Conservation (phyloP, 2,888 invertebrate species). For the Pterostichus niger region DNA sequence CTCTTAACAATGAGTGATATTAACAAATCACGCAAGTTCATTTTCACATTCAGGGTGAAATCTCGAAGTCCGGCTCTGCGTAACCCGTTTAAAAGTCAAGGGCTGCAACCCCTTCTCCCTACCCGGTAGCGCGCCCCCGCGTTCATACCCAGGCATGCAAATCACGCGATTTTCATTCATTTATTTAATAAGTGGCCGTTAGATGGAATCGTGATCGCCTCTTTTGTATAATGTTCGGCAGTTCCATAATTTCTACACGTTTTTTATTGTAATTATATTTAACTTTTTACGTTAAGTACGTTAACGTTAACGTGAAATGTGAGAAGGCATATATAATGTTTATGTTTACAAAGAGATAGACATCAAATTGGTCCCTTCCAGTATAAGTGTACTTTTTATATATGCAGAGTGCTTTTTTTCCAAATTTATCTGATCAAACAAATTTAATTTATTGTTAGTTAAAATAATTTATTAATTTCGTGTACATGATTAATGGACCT, state of each 20-base stretch:
- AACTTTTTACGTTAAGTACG: conserved; percentile 9
- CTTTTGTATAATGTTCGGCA: conserved; percentile 19
- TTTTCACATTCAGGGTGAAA: conserved; percentile 5
- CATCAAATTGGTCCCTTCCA: no score
- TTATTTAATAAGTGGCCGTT: conserved; percentile 63
- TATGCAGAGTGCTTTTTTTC: no score
- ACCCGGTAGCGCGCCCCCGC: not conserved
- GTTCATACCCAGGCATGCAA: conserved; percentile 49
- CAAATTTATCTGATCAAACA: no score
- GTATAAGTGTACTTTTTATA: no score
- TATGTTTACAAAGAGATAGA: no score
- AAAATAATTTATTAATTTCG: no score
- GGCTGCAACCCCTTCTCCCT: not conserved
- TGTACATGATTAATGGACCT: no score
- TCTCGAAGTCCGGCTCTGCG: conserved; percentile 16
- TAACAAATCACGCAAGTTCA: conserved; percentile 5
- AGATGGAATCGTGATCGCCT: conserved; percentile 59
- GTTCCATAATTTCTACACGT: conserved; percentile 35
- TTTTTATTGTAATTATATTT: conserved; percentile 37
- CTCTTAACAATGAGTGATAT: conserved; percentile 32
- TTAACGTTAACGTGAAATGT: conserved; percentile 9
- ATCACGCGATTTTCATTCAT: conserved; percentile 58
- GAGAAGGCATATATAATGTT: conserved; percentile 24
- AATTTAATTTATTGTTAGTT: no score
- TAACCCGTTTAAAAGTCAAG: conserved; percentile 23